phyloP scores from a whole-genome alignment of 2,797 vertebrate species.

The Spinus olivaceus region DNA sequence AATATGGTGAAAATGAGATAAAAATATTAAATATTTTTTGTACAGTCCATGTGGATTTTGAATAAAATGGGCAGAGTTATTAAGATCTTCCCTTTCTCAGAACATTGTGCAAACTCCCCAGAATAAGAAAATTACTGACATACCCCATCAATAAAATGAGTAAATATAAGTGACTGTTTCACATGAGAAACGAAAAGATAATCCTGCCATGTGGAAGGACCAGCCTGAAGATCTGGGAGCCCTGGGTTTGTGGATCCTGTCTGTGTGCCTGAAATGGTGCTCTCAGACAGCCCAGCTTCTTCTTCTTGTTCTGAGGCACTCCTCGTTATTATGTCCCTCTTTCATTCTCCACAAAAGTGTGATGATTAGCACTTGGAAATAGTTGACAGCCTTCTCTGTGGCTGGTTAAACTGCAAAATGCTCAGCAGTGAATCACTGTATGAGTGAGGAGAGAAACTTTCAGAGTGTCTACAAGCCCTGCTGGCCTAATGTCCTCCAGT shows the following conservation, averaged over 20 bases:
- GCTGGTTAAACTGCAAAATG: conserved; percentile 3
- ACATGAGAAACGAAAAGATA: background rate
- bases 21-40: background rate
- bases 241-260: background rate
- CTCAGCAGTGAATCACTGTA: background rate
- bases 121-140: conserved; percentile 38
- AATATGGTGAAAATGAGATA: background rate
- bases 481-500: conserved; percentile 36
- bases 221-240: background rate
- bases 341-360: conserved; percentile 33
- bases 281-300: background rate
- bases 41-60: background rate
- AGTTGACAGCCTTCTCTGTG: conserved; percentile 27
- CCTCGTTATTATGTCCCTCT: background rate
- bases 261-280: background rate
- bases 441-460: background rate
- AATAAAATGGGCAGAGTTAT: background rate
- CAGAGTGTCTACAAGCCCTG: background rate
- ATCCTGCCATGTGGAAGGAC: background rate
- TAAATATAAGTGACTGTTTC: conserved; percentile 4
- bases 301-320: background rate
- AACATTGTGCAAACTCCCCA: conserved; percentile 7
- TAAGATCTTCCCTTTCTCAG: background rate
- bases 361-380: conserved; percentile 38
- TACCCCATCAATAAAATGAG: background rate